Conservation (phyloP, 2,888 invertebrate genomes). For the Hirtodrosophila trivittata region DNA sequence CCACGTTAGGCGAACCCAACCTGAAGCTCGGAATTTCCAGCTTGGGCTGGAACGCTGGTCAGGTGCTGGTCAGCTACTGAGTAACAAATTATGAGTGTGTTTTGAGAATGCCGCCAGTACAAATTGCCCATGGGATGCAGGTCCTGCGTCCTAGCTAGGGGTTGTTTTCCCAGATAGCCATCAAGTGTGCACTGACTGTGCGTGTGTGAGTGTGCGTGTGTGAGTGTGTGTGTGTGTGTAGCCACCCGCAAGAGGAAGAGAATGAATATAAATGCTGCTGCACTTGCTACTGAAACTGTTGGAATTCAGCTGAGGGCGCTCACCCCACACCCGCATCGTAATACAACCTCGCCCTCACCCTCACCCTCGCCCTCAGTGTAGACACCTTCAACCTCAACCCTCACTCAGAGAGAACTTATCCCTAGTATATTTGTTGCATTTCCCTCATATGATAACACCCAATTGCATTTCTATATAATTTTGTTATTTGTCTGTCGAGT, state of each 20-base stretch:
- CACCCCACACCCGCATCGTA: conserved; percentile 30
- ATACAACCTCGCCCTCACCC: neutral
- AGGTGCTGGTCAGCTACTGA: conserved; percentile 36
- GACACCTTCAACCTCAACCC: conserved; percentile 5
- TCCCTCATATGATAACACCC: conserved; percentile 38
- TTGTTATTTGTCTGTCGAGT: conserved; percentile 72
- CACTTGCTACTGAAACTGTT: conserved; percentile 54
- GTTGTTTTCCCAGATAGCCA: conserved; percentile 47
- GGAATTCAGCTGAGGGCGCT: conserved; percentile 49
- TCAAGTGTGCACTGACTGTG: conserved; percentile 28
- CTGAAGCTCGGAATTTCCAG: neutral
- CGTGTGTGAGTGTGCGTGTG: neutral
- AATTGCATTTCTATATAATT: conserved; percentile 74
- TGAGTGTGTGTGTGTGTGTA: neutral
- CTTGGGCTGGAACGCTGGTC: conserved; percentile 17
- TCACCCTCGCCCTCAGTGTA: conserved; percentile 25
- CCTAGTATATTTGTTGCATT: conserved; percentile 61
- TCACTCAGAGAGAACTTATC: conserved; percentile 11
- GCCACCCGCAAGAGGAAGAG: too few relatives aligned
- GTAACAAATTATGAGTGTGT: conserved; percentile 46
- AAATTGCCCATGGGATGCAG: conserved; percentile 41
- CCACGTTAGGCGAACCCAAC: conserved; percentile 61
- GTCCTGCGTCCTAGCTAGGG: conserved; percentile 42
- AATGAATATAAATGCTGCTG: conserved; percentile 16
- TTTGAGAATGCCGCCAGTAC: conserved; percentile 30